Base-by-base conservation (phyloP, 2,797 vertebrate genomes). In the Sebastes elongatus region DNA sequence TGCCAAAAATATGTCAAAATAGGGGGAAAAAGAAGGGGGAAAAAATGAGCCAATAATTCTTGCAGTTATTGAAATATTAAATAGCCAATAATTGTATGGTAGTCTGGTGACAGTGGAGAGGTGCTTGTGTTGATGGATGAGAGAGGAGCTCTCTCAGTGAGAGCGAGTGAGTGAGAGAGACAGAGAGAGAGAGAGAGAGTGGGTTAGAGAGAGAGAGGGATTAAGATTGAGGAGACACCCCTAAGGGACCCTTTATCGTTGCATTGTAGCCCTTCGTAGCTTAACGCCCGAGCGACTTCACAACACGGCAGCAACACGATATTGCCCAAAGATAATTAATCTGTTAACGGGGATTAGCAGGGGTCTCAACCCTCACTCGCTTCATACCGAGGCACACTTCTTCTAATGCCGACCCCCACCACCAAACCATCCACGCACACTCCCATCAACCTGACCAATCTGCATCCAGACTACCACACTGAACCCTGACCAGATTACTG, bases 111-210 rank as follows among this genome's bases (percentile, higher is more conserved):
- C 87, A 93, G 93, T 86, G 86, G 90, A 94, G 93, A 92, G 91
- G 92, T 94, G 92, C 90, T 95, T 92, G 92, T 92, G 91, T 89
- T 93, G 94, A 95, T 92, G 94, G 94, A 95, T 94, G 91, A 74
- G 88, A 92, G 93, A 91, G 82, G 82, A 90, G 91, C 86, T 88
- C 90, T 88, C 90, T 93, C 88, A 78, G 84, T 78, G 82, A 92
- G 88, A 85, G 82, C 23, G 62, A 87, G 76, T 70, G 49, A 80
- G 79, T 66, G 73, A 32, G 79, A 55, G 86, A 56, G 80, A 59
- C 69, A 35, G 82, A 71, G 82, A 60, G 80, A 78, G 66, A 78
- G 66, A 72, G 72, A 61, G 72, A 56, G 80, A 59, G 79, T 61
- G 69, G 35, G 53, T 73, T 67, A 22, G 80, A 64, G 80, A 66